Evolutionary conservation across 1,140 invertebrate genomes (phyloP).

Genomic region (Lycorma delicatula): DNA sequence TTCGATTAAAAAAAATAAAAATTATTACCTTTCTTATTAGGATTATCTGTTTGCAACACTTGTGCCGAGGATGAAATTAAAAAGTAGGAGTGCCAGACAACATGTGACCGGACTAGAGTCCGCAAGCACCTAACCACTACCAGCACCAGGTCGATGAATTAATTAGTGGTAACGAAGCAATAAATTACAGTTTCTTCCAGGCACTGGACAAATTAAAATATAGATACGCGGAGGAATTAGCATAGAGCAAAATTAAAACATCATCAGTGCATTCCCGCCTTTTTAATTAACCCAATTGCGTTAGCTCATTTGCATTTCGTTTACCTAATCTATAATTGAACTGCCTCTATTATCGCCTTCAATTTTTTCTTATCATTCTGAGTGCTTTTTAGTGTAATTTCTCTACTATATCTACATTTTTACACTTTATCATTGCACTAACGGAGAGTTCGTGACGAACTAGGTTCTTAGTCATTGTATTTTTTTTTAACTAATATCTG

Average conservation of each 20-base stretch:
- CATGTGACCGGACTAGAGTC: background rate
- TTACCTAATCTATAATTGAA: conserved; percentile 3
- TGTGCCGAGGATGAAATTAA: no score
- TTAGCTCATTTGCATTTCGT: background rate
- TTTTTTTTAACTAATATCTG: no score
- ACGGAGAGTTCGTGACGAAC: no score
- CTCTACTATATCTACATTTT: no score
- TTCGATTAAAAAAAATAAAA: no score
- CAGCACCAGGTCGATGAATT: background rate
- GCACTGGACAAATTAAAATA: conserved; percentile 5
- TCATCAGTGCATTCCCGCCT: background rate
- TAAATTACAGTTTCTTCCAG: background rate
- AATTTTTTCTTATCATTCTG: background rate
- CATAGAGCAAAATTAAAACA: conserved; percentile 3
- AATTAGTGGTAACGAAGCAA: conserved; percentile 6
- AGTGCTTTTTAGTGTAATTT: conserved; percentile 1
- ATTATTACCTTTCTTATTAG: no score
- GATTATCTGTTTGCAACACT: no score
- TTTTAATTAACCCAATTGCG: conserved; percentile 6
- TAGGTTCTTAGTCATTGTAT: no score
- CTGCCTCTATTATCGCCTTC: conserved; percentile 1
- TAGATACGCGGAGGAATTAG: background rate
- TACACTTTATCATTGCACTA: no score
- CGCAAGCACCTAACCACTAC: background rate
- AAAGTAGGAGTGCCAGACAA: background rate